Evolutionary conservation across 2,113 vertebrate genomes (phyloP), one percentile per base, ranked within the genome.

Genomic region (Garra rufa): DNA sequence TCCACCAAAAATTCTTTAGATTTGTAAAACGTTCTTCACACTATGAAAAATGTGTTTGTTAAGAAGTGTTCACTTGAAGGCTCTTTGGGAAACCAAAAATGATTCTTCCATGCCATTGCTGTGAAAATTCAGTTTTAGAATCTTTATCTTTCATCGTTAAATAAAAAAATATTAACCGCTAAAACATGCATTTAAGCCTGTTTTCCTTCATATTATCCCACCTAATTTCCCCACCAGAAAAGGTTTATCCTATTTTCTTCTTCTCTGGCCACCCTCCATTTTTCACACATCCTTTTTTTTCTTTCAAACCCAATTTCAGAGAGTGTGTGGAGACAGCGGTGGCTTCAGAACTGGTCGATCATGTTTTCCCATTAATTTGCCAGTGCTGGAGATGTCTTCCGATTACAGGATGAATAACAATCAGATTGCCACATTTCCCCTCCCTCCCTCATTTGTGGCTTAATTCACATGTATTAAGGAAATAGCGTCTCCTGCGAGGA

Each of bases 371-470:
- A 91, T 95, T 93, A 89, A 93, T 92, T 91, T 89, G 91, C 90
- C 91, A 88, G 81, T 71, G 43, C 83, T 55, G 41, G 87, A 88
- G 91, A 92, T 91, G 90, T 88, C 87, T 93, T 91, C 86, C 61
- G 90, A 94, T 95, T 92, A 92, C 55, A 55, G 67, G 88, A 91
- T 92, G 92, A 94, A 94, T 94, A 92, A 93, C 92, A 92, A 94
- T 93, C 89, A 89, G 78, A 85, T 48, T 21, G 59, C 48, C 84
- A 76, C 67, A 83, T 74, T 55, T 46, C 3, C 9, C 38, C 43
- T 8, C 65, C 59, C 8, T 71, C 34, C 77, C 21, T 81, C 15
- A 14, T 71, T 69, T 70, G 28, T 26, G 81, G 70, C 92, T 93
- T 92, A 91, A 93, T 92, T 90, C 88, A 41, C 65, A 83, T 81